These are phyloP conservation scores for Nipponacmea schrenckii DNA, from an alignment of 2,888 invertebrate species.

Conservation along the genomic window DNA sequence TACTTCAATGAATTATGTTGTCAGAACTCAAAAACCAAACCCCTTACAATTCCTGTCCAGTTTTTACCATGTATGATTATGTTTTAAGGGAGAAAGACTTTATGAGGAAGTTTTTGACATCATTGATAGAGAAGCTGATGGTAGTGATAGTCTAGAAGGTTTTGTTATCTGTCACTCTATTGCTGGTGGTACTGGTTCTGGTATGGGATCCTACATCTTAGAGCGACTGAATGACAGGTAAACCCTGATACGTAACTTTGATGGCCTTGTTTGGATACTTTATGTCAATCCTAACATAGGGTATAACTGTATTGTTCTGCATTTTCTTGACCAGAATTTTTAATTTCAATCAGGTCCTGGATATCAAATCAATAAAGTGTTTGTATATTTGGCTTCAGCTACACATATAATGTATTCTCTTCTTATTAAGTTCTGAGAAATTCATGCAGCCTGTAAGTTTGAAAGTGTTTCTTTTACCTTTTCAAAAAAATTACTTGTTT, in stretches of 20 bases:
- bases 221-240: slow-evolving; percentile 70
- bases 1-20: no score
- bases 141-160: slow-evolving; percentile 97
- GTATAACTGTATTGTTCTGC: not conserved
- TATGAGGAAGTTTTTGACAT: slow-evolving; percentile 98
- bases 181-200: slow-evolving; percentile 98
- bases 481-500: no score
- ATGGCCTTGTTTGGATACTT: not conserved
- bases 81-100: slow-evolving; percentile 83
- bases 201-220: slow-evolving; percentile 89
- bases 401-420: no score
- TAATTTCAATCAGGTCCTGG: no score
- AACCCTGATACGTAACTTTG: not conserved
- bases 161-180: slow-evolving; percentile 99
- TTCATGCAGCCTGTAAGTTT: no score
- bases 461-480: no score
- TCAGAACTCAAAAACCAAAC: not conserved
- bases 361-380: no score
- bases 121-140: slow-evolving; percentile 97
- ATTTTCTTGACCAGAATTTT: not conserved
- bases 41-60: no score
- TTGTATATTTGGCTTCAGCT: no score
- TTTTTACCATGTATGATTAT: not conserved
- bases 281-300: not conserved
- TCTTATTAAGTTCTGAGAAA: no score